Evolutionary conservation across 92 coral and sea anemone genomes (phyloP).

Genomic region (Palythoa caribaeorum): DNA sequence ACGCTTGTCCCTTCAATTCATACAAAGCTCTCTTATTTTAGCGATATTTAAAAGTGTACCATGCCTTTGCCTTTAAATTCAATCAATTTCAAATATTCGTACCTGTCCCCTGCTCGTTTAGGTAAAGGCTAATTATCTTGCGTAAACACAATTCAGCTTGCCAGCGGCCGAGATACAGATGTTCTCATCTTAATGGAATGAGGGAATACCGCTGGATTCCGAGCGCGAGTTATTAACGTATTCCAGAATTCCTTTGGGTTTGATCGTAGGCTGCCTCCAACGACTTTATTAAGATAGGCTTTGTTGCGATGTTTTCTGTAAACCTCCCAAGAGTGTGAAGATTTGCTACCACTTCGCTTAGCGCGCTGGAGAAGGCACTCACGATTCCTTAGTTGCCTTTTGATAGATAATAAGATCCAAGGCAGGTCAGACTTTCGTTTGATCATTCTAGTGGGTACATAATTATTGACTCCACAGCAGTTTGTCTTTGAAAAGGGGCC

Average conservation of each 20-base stretch:
- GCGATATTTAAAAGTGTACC: too few relatives aligned
- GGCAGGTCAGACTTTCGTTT: slow-evolving; percentile 48
- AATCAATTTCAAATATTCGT: too few relatives aligned
- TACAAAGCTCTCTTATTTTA: background rate
- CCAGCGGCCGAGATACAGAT: slow-evolving; percentile 27
- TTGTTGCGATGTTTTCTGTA: slow-evolving; percentile 34
- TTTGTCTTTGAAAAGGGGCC: background rate
- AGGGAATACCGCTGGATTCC: slow-evolving; percentile 58
- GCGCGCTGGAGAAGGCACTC: slow-evolving; percentile 57
- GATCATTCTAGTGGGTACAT: slow-evolving; percentile 7
- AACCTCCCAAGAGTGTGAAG: background rate
- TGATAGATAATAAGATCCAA: slow-evolving; percentile 42
- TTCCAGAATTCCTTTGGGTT: slow-evolving; percentile 52
- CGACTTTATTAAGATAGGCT: slow-evolving; percentile 45
- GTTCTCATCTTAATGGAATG: slow-evolving; percentile 23
- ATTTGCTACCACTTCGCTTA: background rate
- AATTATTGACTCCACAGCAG: background rate
- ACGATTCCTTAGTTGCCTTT: slow-evolving; percentile 60
- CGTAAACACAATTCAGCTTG: slow-evolving; percentile 51
- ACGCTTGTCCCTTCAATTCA: too few relatives aligned
- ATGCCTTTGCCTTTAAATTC: too few relatives aligned
- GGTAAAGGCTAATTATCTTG: too few relatives aligned
- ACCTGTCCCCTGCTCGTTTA: too few relatives aligned
- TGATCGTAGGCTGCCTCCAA: slow-evolving; percentile 51
- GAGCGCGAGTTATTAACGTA: slow-evolving; percentile 43